Percentiles rank a stretch among this genome's conserved stretches.
phyloP scores from a whole-genome alignment of 2,113 vertebrate genomes.

The Tor tambroides region DNA sequence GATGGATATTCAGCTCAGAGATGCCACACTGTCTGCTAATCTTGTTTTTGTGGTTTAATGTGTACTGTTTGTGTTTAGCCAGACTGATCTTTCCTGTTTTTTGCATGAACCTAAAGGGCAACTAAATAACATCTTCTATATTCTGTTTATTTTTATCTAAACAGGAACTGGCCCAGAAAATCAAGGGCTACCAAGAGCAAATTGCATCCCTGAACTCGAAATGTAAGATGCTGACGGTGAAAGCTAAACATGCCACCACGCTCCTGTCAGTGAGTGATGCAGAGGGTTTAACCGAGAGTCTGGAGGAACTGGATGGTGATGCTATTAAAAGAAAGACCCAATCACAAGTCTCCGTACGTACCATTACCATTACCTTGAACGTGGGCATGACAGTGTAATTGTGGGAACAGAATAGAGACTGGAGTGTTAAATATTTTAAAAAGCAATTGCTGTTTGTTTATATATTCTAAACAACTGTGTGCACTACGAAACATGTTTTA shows the following conservation, averaged over 20 bases:
- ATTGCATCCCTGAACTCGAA: conserved; percentile 95
- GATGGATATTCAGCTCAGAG: neutral
- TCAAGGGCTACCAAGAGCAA: conserved; percentile 97
- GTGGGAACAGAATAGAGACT: neutral
- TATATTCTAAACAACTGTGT: neutral
- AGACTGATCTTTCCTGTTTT: neutral
- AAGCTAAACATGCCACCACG: conserved; percentile 97
- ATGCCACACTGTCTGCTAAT: neutral
- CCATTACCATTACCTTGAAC: neutral
- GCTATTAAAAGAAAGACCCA: conserved; percentile 69
- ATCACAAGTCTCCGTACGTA: conserved; percentile 90
- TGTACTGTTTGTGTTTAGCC: neutral
- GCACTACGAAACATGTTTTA: neutral
- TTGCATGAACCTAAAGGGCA: neutral
- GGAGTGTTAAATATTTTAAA: neutral
- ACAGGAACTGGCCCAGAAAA: conserved; percentile 97
- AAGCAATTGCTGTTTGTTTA: neutral
- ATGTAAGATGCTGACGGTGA: conserved; percentile 97
- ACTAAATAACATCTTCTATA: neutral
- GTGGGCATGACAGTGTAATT: neutral
- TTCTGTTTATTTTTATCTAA: conserved; percentile 43
- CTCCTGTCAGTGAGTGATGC: conserved; percentile 94
- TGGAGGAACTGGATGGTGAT: conserved; percentile 82
- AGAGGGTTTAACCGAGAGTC: conserved; percentile 84
- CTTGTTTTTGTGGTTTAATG: neutral